phyloP scores from a whole-genome alignment of 2,797 vertebrate species.

The Rhyacichthys aspro region DNA sequence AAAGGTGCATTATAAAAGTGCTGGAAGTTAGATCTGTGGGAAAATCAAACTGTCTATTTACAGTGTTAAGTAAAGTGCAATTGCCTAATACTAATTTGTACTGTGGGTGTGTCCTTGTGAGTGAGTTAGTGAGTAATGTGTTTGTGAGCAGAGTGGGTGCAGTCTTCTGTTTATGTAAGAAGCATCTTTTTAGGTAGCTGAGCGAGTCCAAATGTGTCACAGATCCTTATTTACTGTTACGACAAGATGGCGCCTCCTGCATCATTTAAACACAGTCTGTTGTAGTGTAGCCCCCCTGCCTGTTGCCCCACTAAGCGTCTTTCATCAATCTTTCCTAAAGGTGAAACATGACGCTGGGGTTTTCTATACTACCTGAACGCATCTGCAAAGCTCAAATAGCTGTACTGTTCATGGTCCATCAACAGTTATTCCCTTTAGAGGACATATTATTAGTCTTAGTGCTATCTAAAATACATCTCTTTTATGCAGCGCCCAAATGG shows the following conservation, averaged over 20 bases:
- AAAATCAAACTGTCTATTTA: constrained; percentile 3
- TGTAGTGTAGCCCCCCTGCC: constrained; percentile 13
- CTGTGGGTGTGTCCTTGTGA: constrained; percentile 43
- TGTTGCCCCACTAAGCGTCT: neutral
- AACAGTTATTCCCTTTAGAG: no score
- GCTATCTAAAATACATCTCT: no score
- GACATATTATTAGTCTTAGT: no score
- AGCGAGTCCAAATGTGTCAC: neutral
- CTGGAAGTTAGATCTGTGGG: neutral
- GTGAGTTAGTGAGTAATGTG: constrained; percentile 5
- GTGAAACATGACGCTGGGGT: constrained; percentile 18
- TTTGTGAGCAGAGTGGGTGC: constrained; percentile 18
- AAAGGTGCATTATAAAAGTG: constrained; percentile 4
- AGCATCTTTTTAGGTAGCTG: neutral
- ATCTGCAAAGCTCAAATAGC: neutral
- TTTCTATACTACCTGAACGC: neutral
- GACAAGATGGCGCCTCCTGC: constrained; percentile 6
- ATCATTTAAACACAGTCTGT: constrained; percentile 26
- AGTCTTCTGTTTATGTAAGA: constrained; percentile 19
- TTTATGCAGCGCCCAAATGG: no score
- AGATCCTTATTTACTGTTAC: neutral
- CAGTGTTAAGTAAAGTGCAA: neutral
- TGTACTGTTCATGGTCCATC: no score
- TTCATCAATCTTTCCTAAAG: constrained; percentile 4
- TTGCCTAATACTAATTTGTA: constrained; percentile 10